Evolutionary conservation across 2,888 invertebrate genomes (phyloP), one percentile per base, ranked within the genome.

Genomic region (Plebejus anna): DNA sequence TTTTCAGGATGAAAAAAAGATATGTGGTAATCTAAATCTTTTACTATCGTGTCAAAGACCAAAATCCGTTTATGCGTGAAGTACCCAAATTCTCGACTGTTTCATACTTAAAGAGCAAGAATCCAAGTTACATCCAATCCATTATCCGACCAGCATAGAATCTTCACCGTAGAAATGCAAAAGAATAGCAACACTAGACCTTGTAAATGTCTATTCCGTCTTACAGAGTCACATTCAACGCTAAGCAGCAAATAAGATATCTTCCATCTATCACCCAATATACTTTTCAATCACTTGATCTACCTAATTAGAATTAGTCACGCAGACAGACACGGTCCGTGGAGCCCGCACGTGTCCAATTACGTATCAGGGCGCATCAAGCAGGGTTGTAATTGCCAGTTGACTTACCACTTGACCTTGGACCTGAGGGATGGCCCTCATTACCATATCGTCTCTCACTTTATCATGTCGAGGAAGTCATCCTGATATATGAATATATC

Each of bases 331-430:
- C 28, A 42, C 22, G 71, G 22, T 36, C 55, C 55, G 1, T 32
- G 73, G 11, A 51, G 70, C 75, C 57, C 72, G 55, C 75, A 55
- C 51, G 73, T 78, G 75, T 75, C 36, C 32, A 70, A 22, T 70
- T 76, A 77, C 78, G 55, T 16, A 4, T 16, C 55, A 77, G 75
- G 73, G 75, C 75, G 73, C 75, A 78, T 83, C 84, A 83, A 47
- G 42, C 47, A 47, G 71, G 71, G 47, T 72, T 47, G 47, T 55
- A 55, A 81, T 79, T 84, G 82, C 83, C 87, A 87, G 89, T 89
- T 88, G 88, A 87, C 85, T 84, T 82, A 83, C 79, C 87, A 83
- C 83, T 83, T 87, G 88, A 89, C 88, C 88, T 84, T 78, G 80
- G 80, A 82, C 80, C 82, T 81, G 83, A 86, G 83, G 82, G 83